Percentiles rank a stretch among this genome's conserved stretches.
These are phyloP conservation scores for Sweltsa coloradensis DNA, from an alignment of 1,140 invertebrate genomes.

Conservation along the genomic window DNA sequence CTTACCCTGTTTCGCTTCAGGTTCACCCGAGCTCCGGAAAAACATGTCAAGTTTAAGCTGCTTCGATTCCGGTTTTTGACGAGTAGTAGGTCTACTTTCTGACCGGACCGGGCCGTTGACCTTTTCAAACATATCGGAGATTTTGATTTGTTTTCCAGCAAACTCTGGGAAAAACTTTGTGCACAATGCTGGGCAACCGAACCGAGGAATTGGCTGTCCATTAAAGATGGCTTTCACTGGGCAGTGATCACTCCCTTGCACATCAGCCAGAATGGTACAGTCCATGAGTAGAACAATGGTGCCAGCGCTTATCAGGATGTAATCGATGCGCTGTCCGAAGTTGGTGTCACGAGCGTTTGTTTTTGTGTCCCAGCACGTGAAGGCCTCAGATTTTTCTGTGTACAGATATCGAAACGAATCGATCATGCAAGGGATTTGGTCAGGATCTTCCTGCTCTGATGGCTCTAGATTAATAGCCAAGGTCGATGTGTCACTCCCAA, in stretches of 20 bases:
- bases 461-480: background rate
- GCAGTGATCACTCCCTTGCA: slow-evolving; percentile 46
- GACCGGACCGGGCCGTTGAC: too few relatives aligned
- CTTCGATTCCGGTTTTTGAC: too few relatives aligned
- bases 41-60: too few relatives aligned
- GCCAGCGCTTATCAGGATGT: slow-evolving; percentile 33
- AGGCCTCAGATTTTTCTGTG: slow-evolving; percentile 31
- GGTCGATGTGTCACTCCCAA: too few relatives aligned
- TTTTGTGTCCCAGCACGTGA: slow-evolving; percentile 40
- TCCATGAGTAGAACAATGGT: slow-evolving; percentile 26
- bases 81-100: too few relatives aligned
- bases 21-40: too few relatives aligned
- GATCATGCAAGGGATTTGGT: slow-evolving; percentile 27
- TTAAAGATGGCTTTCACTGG: slow-evolving; percentile 33
- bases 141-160: slow-evolving; percentile 35
- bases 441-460: slow-evolving; percentile 2
- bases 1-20: too few relatives aligned
- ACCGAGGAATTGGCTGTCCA: slow-evolving; percentile 20
- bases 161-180: slow-evolving; percentile 40
- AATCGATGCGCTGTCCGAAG: slow-evolving; percentile 43
- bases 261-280: slow-evolving; percentile 31
- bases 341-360: slow-evolving; percentile 38
- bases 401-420: slow-evolving; percentile 40
- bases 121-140: slow-evolving; percentile 30
- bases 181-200: slow-evolving; percentile 30